Evolutionary conservation across 2,888 invertebrate genomes (phyloP), one percentile per base, ranked within the genome.

Genomic region (Nomada lathburiana): DNA sequence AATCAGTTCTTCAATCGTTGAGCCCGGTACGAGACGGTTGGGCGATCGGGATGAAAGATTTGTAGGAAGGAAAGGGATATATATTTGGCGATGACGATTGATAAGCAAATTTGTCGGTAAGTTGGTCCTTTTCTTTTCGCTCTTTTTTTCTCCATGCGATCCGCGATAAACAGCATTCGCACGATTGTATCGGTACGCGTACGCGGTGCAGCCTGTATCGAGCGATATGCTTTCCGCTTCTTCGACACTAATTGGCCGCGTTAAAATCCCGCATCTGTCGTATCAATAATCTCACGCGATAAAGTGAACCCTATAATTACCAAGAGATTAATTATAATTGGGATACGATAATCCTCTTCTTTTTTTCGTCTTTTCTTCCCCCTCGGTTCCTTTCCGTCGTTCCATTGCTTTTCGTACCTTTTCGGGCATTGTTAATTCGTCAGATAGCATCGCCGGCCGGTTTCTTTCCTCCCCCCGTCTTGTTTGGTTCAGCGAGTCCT

Each of bases 291-390:
- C 81, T 71, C 71, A 60, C 76, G 81, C 76, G 76, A 76, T 76
- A 76, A n/a, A 53, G n/a, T n/a, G 23, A 36, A 57, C 26, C 26
- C 75, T 53, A 62, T 76, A 83, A 84, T 83, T 76, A 79, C 63
- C 23, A 44, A 52, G 16, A 67, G 72, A 76, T 62, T 80, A 87
- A 86, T 87, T 86, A 87, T 83, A 86, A 86, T 87, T 86, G 86
- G 70, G 80, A 60, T 64, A 63, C 42, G 76, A 65, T 65, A 60
- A 67, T 75, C 70, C 62, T 55, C 55, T 65, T 60, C 42, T 50
- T 55, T 50, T 55, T 71, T 71, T 62, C 47, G 13, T 4, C 47
- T 47, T 47, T 47, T 16, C 10, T 7, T 0, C 7, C 36, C 7
- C 36, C 36, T 36, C 50, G 36, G 2, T 55, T 13, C 53, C 44